phyloP scores from a whole-genome alignment of 2,888 invertebrate genomes.

The Deilephila porcellus region DNA sequence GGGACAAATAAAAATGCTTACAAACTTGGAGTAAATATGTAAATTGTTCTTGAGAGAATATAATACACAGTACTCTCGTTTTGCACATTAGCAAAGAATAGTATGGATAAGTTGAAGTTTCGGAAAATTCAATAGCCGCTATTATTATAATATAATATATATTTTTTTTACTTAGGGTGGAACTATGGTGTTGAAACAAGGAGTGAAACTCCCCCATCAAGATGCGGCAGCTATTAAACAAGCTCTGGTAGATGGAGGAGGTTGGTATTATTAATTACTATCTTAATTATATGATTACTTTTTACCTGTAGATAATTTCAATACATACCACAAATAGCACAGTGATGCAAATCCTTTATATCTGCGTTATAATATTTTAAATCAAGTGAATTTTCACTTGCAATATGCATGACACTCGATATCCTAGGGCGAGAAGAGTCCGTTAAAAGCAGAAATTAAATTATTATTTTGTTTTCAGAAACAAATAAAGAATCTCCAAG shows the following conservation, averaged over 20 bases:
- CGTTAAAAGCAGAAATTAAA: background rate
- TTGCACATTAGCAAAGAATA: background rate
- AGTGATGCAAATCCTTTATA: no score
- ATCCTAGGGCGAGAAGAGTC: no score
- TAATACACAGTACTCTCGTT: background rate
- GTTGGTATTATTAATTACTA: slow-evolving; percentile 41
- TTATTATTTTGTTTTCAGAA: slow-evolving; percentile 43
- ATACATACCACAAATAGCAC: background rate
- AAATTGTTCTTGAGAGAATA: no score
- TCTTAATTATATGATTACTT: background rate
- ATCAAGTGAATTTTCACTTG: background rate
- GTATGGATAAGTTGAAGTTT: no score
- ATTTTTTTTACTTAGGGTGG: slow-evolving; percentile 63
- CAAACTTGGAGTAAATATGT: no score
- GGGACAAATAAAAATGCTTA: no score
- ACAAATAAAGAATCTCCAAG: slow-evolving; percentile 59
- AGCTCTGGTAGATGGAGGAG: slow-evolving; percentile 55
- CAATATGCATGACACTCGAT: no score
- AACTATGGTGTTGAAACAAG: slow-evolving; percentile 79
- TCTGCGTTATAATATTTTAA: background rate
- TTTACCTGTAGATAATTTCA: background rate
- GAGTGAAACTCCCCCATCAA: slow-evolving; percentile 70
- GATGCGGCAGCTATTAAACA: slow-evolving; percentile 60
- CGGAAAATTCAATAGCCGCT: no score
- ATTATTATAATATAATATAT: background rate